A percentile compares a stretch with the other conserved stretches of the same genome.
phyloP scores from a whole-genome alignment of 2,113 vertebrate species.

The Vireo altiloquus region DNA sequence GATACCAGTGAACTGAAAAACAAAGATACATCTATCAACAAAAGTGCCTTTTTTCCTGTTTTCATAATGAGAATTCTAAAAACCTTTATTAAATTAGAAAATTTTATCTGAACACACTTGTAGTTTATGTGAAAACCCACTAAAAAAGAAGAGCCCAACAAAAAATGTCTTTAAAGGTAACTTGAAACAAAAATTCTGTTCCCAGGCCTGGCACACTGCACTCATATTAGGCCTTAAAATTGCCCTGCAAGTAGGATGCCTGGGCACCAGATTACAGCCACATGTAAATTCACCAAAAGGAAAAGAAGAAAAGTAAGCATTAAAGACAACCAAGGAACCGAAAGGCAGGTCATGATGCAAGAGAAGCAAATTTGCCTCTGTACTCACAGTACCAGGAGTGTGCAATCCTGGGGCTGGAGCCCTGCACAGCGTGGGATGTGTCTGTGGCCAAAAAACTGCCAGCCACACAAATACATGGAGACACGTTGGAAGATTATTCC shows the following conservation, averaged over 20 bases:
- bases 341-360: not conserved
- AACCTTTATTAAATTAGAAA: slow-evolving; percentile 9
- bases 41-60: not conserved
- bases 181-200: not conserved
- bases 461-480: not conserved
- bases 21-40: slow-evolving; percentile 28
- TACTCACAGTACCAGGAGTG: not conserved
- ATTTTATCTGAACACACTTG: not conserved
- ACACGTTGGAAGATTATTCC: not conserved
- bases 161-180: not conserved
- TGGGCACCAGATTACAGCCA: not conserved
- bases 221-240: not conserved
- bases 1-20: slow-evolving; percentile 23
- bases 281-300: not conserved
- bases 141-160: not conserved
- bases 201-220: not conserved
- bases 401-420: not conserved
- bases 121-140: not conserved
- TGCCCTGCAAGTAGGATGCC: not conserved
- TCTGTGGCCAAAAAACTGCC: not conserved
- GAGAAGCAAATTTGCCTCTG: not conserved
- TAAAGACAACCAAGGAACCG: not conserved
- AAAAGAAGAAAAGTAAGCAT: not conserved
- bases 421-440: fast-evolving
- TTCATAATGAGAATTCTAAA: slow-evolving; percentile 16